A percentile compares a stretch with the other conserved stretches of the same genome.
Evolutionary conservation across 2,888 invertebrate genomes (phyloP).

Genomic region (Ormyrus rosae): DNA sequence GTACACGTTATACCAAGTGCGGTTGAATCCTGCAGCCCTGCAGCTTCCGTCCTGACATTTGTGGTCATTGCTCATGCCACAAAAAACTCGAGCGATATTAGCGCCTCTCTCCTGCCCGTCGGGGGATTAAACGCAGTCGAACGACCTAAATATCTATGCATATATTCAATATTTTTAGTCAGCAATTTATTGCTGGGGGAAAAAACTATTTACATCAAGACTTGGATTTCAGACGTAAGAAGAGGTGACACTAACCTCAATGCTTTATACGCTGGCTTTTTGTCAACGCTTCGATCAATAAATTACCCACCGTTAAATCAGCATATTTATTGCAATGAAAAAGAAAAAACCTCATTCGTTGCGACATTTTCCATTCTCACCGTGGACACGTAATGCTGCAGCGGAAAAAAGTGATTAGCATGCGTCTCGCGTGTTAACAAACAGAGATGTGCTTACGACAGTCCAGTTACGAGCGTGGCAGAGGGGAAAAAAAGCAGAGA

Average conservation of each 20-base stretch:
- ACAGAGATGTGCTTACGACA: conserved; percentile 49
- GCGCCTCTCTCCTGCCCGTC: too few species aligned
- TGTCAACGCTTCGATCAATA: conserved; percentile 8
- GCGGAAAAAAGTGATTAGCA: conserved; percentile 40
- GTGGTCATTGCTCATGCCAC: not conserved
- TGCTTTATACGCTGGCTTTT: conserved; percentile 3
- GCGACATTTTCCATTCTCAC: conserved; percentile 10
- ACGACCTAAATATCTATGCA: too few species aligned
- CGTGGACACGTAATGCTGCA: not conserved
- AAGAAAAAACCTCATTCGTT: conserved; percentile 11
- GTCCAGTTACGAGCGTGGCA: conserved; percentile 50
- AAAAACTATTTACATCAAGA: too few species aligned
- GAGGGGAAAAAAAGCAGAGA: conserved; percentile 55
- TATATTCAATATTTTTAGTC: too few species aligned
- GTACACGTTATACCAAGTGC: not conserved
- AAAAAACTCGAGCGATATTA: not conserved
- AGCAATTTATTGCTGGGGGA: too few species aligned
- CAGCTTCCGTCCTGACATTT: not conserved
- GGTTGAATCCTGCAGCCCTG: not conserved
- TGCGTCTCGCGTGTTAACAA: conserved; percentile 13
- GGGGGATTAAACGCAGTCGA: too few species aligned
- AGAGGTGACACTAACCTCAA: too few species aligned
- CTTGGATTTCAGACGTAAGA: too few species aligned
- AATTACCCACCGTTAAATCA: conserved; percentile 19
- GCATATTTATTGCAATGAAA: conserved; percentile 37